Conservation (phyloP, 2,113 vertebrate species). For the Hydrochoerus hydrochaeris region DNA sequence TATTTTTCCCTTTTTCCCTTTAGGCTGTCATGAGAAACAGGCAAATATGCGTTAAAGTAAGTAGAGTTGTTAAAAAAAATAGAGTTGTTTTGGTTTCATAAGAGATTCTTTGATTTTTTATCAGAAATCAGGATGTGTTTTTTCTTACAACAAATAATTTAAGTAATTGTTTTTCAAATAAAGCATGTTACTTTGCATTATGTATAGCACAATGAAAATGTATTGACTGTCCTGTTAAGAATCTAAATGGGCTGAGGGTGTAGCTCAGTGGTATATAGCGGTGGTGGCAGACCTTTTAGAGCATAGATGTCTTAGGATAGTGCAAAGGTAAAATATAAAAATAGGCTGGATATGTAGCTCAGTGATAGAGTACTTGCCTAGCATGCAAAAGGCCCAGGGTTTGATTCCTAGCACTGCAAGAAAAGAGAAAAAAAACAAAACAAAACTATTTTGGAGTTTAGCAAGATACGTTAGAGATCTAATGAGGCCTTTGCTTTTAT, state of each 20-base stretch:
- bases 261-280: background rate
- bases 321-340: background rate
- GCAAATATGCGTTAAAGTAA: background rate
- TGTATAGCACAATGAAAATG: background rate
- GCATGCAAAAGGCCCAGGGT: background rate
- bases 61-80: background rate
- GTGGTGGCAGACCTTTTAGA: background rate
- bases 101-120: conserved; percentile 23
- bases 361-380: background rate
- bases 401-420: background rate
- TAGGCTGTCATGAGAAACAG: background rate
- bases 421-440: background rate
- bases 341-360: background rate
- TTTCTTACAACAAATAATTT: background rate
- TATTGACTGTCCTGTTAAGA: background rate
- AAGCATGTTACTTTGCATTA: conserved; percentile 17
- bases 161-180: background rate
- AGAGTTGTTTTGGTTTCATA: conserved; percentile 24
- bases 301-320: background rate
- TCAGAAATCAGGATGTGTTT: background rate
- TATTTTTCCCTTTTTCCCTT: background rate
- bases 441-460: background rate
- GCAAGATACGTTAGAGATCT: background rate
- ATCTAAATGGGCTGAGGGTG: background rate
- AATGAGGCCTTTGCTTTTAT: conserved; percentile 3